These are phyloP conservation scores for Indicator indicator DNA, from an alignment of 2,113 vertebrate genomes.

Conservation along the genomic window DNA sequence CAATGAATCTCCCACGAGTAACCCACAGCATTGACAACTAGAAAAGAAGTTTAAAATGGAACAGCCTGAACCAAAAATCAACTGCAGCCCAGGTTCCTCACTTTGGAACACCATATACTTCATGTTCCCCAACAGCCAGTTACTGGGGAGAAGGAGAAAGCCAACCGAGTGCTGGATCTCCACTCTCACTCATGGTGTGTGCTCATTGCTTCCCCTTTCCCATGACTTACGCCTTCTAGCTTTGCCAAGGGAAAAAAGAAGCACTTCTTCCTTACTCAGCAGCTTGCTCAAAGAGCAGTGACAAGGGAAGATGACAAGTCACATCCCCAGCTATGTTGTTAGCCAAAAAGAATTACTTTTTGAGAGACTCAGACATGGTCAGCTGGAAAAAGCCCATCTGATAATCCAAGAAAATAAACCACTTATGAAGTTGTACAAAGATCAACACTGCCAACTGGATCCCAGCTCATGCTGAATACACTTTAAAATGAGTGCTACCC, in stretches of 20 bases:
- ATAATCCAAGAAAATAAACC: neutral
- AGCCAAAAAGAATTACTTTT: neutral
- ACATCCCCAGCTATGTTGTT: neutral
- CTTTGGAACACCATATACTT: neutral
- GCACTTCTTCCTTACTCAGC: neutral
- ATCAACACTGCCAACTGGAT: neutral
- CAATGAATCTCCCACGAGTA: neutral
- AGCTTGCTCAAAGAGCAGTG: neutral
- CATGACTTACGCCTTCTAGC: fast-evolving
- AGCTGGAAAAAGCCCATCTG: neutral
- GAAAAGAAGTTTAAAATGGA: neutral
- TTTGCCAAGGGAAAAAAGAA: neutral
- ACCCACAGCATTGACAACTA: neutral
- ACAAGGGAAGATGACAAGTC: neutral
- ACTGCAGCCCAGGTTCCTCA: neutral
- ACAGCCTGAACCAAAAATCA: neutral
- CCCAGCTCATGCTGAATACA: neutral
- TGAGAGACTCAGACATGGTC: neutral
- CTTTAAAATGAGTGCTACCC: neutral
- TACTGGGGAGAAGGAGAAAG: too few relatives aligned
- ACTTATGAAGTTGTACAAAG: neutral
- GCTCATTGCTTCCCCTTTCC: neutral
- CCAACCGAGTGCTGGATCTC: too few relatives aligned
- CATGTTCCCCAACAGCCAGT: neutral
- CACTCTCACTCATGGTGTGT: neutral